Base-by-base conservation (phyloP, 2,113 vertebrate species). In the Psittacula cyanocephala region DNA sequence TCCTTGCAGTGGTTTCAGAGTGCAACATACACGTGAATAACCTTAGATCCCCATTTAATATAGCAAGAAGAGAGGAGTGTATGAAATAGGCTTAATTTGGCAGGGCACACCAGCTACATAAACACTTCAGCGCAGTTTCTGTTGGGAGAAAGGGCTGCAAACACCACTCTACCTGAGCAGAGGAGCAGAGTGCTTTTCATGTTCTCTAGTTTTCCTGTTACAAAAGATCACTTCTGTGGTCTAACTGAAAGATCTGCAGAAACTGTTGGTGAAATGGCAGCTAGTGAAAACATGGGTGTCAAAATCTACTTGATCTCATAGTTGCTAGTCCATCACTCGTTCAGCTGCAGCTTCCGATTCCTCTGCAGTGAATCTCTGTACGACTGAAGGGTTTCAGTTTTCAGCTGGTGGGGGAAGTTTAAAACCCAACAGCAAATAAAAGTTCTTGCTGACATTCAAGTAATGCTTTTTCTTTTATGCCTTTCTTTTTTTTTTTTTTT, bases 261-360 rank as follows among this genome's bases (percentile, higher is more conserved):
- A 95, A 79, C 35, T 33, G 3, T 3, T 50, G 22, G 75, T 72
- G 67, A 76, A 93, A 62, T 43, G 17, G 76, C 68, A 93, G 49
- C 59, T 29, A 72, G 49, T 46, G 28, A 82, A 93, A 92, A 33
- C 23, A 79, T 0, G 41, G 27, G 35, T 37, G 12, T 72, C 57
- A 80, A 80, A 85, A 60, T 62, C 16, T 62, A 22, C 11, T 55
- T 4, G 5, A 39, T 81, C 39, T 43, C 70, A 64, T 0, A 0
- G 24, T 7, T 72, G 37, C 17, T 28, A 8, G 28, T 2, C 20
- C 59, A 62, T 14, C 0, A 3, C 17, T 43, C 2, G 0, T 37
- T 75, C 74, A 84, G 78, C 37, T 85, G 79, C 39, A 65, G 35
- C 39, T 79, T 89, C 78, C 11, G 2, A 71, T 46, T 89, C 74